These are phyloP conservation scores for Mycteria americana DNA, from an alignment of 2,797 vertebrate genomes.

Conservation along the genomic window DNA sequence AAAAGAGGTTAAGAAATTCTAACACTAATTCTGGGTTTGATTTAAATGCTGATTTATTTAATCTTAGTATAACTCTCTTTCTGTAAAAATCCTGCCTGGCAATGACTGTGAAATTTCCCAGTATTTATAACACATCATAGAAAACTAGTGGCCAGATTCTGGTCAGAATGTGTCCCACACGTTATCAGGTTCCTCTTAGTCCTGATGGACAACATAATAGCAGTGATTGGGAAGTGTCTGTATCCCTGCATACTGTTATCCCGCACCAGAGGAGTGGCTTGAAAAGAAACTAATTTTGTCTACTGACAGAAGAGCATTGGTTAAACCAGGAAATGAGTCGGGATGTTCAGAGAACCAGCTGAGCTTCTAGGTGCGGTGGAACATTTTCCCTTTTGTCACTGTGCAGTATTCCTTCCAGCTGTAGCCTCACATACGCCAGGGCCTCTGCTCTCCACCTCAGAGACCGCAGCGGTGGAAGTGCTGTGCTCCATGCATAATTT, in stretches of 20 bases:
- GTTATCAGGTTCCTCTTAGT: neutral
- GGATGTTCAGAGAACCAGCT: neutral
- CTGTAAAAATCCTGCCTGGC: neutral
- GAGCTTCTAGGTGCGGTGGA: neutral
- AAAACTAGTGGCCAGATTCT: neutral
- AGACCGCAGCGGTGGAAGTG: accelerated
- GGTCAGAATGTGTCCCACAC: neutral
- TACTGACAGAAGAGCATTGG: neutral
- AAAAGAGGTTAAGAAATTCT: neutral
- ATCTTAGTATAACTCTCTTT: neutral
- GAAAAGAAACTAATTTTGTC: neutral
- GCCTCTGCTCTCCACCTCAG: neutral
- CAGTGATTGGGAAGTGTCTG: neutral
- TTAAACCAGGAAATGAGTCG: neutral
- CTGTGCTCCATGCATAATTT: neutral
- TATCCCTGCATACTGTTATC: neutral
- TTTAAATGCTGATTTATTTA: neutral
- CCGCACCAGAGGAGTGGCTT: neutral
- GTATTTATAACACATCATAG: neutral
- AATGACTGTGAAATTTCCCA: neutral
- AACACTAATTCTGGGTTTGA: neutral
- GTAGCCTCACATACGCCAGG: neutral
- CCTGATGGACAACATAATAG: neutral
- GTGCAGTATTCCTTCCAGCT: neutral
- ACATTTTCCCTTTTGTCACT: neutral